phyloP scores from a whole-genome alignment of 2,797 vertebrate genomes.

The Gambusia yucatana region DNA sequence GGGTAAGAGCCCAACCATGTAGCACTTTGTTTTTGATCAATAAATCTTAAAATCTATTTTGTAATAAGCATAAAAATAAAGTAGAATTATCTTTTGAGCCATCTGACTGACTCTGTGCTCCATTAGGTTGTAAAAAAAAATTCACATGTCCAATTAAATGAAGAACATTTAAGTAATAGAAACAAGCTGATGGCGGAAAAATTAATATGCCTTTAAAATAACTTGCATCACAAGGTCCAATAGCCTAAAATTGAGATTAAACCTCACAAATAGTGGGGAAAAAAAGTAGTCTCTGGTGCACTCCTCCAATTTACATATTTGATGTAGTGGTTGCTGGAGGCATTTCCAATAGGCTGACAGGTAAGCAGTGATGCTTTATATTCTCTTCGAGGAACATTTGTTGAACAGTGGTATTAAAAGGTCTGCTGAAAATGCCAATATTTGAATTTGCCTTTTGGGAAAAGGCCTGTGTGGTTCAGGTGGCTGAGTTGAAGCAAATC shows the following conservation, averaged over 20 bases:
- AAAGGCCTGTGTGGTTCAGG: slow-evolving; percentile 6
- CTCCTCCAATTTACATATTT: slow-evolving; percentile 46
- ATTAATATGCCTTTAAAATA: not conserved
- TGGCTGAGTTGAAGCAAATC: not conserved
- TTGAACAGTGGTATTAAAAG: slow-evolving; percentile 20
- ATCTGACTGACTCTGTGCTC: not conserved
- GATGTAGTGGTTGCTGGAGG: slow-evolving; percentile 35
- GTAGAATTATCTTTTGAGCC: not conserved
- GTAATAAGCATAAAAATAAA: not conserved
- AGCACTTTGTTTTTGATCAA: not conserved
- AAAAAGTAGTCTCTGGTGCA: not conserved
- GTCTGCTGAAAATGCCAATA: slow-evolving; percentile 28
- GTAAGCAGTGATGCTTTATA: slow-evolving; percentile 22
- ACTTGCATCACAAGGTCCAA: not conserved
- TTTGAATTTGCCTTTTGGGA: slow-evolving; percentile 22
- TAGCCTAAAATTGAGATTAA: not conserved
- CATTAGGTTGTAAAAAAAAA: not conserved
- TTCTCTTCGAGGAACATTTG: slow-evolving; percentile 29
- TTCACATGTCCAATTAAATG: not conserved
- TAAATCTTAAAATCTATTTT: not conserved
- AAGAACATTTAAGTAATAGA: not conserved
- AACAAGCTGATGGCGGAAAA: too few species aligned
- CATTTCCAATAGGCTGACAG: slow-evolving; percentile 18
- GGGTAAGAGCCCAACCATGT: not conserved
- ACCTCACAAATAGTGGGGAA: not conserved